A percentile compares a stretch with the other conserved stretches of the same genome.
Evolutionary conservation across 37 sponge, comb jelly and placozoan species (phyloP).

Genomic region (Cliona cf. orientalis): DNA sequence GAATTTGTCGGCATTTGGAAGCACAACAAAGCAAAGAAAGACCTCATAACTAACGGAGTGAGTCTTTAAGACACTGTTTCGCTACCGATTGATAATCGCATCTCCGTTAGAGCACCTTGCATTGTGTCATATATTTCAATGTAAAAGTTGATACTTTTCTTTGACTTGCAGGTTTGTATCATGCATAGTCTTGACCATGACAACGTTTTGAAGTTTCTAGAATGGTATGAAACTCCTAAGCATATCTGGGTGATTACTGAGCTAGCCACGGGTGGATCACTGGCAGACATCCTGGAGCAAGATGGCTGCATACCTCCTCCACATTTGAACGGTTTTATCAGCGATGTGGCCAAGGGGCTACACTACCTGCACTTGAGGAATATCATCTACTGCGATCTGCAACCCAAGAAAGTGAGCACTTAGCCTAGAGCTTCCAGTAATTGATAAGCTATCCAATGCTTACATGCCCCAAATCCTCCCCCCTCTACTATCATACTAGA

Average conservation of each 20-base stretch:
- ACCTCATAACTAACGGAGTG: conserved; percentile 54
- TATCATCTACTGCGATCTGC: conserved; percentile 60
- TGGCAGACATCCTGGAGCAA: conserved; percentile 56
- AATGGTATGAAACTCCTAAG: conserved; percentile 83
- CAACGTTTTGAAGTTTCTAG: conserved; percentile 62
- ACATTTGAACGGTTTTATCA: conserved; percentile 12
- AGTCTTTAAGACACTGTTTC: not conserved
- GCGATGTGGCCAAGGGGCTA: conserved; percentile 56
- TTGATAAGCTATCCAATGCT: not conserved
- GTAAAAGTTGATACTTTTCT: not conserved
- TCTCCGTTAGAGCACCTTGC: not conserved
- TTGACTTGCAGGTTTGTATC: conserved; percentile 40
- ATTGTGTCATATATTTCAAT: not conserved
- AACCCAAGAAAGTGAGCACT: conserved; percentile 52
- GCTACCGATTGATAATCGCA: no score
- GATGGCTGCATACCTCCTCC: conserved; percentile 60
- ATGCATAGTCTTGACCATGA: conserved; percentile 56
- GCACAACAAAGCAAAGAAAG: conserved; percentile 28
- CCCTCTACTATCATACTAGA: not conserved
- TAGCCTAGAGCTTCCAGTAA: not conserved
- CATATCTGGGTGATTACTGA: conserved; percentile 83
- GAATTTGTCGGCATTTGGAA: conserved; percentile 58
- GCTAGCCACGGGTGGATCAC: conserved; percentile 70
- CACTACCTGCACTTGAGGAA: conserved; percentile 42
- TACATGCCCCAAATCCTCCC: not conserved